phyloP scores from a whole-genome alignment of 2,113 vertebrate species.

The Sciurus niger region DNA sequence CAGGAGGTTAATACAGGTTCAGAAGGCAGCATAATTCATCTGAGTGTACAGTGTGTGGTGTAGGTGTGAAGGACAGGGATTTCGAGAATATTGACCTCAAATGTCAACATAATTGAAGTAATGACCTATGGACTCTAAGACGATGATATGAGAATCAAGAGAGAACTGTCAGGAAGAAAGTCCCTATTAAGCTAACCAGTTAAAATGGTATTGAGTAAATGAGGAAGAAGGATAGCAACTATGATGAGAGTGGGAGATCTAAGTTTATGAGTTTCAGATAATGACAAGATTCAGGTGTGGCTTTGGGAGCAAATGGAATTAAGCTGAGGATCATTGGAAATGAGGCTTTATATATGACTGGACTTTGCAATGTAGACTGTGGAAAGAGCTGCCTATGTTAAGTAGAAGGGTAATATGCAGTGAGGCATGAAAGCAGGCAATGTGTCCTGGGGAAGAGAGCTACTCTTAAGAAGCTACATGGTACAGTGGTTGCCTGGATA shows the following conservation, averaged over 20 bases:
- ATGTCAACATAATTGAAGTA: background rate
- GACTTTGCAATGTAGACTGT: constrained; percentile 3
- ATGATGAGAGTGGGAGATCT: background rate
- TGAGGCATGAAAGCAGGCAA: background rate
- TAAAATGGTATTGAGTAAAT: background rate
- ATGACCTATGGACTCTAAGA: background rate
- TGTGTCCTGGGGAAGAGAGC: background rate
- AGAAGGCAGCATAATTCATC: background rate
- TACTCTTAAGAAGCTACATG: background rate
- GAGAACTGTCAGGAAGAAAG: background rate
- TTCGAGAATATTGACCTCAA: background rate
- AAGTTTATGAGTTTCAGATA: background rate
- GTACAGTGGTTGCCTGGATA: background rate
- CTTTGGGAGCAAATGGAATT: background rate
- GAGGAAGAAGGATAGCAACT: background rate
- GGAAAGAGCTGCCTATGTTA: background rate
- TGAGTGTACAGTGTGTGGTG: background rate
- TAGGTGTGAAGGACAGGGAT: background rate
- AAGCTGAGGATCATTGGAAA: background rate
- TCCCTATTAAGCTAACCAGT: background rate
- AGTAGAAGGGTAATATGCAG: background rate
- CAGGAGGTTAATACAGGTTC: background rate
- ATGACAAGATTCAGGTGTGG: background rate
- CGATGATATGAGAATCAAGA: background rate
- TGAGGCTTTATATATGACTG: background rate